These are phyloP conservation scores for Sceloporus tristichus DNA, from an alignment of 2,113 vertebrate genomes.

Conservation along the genomic window DNA sequence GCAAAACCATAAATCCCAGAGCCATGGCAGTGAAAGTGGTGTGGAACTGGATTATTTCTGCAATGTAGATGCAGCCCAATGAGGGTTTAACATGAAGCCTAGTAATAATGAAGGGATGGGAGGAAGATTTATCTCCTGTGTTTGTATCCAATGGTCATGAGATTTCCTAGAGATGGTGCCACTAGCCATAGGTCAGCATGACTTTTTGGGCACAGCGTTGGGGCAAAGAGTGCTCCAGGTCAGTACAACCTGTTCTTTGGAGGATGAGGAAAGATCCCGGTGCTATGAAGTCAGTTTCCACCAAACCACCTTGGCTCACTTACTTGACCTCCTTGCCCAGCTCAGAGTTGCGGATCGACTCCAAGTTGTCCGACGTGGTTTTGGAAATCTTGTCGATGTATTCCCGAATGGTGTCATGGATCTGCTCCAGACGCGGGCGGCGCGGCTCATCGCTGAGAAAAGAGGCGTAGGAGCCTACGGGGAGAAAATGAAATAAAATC, in stretches of 20 bases:
- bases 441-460: conserved; percentile 62
- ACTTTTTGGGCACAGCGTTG: neutral
- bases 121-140: too few species aligned
- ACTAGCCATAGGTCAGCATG: neutral
- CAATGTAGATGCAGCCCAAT: too few species aligned
- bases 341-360: conserved; percentile 71
- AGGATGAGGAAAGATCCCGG: neutral
- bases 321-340: conserved; percentile 81
- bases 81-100: too few species aligned
- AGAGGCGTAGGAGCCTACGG: conserved; percentile 77
- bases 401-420: conserved; percentile 77
- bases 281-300: too few species aligned
- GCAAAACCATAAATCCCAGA: too few species aligned
- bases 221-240: neutral
- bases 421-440: conserved; percentile 68
- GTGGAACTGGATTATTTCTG: too few species aligned
- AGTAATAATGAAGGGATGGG: too few species aligned
- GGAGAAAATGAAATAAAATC: neutral
- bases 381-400: conserved; percentile 71
- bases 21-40: too few species aligned
- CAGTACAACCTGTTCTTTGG: conserved; percentile 3
- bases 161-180: too few species aligned
- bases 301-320: conserved; percentile 55
- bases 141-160: too few species aligned
- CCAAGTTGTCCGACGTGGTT: conserved; percentile 58